Conservation (phyloP, 2,888 invertebrate genomes). For the Perizoma affinitatum region DNA sequence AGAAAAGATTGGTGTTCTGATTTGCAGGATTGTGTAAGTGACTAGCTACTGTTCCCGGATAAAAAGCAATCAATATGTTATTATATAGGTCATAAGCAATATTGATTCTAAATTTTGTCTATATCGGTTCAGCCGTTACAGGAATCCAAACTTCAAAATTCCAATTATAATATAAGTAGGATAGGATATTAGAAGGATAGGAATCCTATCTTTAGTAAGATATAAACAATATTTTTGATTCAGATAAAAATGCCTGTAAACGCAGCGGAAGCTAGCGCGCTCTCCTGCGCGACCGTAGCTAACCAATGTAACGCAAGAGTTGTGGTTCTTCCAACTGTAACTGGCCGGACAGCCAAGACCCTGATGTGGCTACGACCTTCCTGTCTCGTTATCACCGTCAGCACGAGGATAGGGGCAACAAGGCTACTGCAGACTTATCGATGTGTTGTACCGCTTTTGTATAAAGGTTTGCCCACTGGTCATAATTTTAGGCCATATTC, state of each 20-base stretch:
- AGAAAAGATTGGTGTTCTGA: too few species aligned
- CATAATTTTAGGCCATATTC: too few species aligned
- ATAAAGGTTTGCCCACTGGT: slow-evolving; percentile 53
- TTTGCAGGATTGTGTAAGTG: too few species aligned
- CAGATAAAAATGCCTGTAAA: slow-evolving; percentile 62
- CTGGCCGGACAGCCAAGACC: slow-evolving; percentile 83
- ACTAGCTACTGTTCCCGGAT: too few species aligned
- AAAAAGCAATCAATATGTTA: too few species aligned
- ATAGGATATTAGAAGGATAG: too few species aligned
- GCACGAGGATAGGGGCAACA: slow-evolving; percentile 80
- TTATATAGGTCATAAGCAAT: background rate
- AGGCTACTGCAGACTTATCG: slow-evolving; percentile 85
- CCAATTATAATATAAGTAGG: too few species aligned
- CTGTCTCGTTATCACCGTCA: slow-evolving; percentile 87
- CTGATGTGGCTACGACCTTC: slow-evolving; percentile 85
- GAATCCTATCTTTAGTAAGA: too few species aligned
- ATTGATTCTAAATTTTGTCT: too few species aligned
- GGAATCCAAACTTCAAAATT: too few species aligned
- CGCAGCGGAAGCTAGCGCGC: slow-evolving; percentile 63
- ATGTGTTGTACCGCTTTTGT: slow-evolving; percentile 85
- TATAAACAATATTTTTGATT: slow-evolving; percentile 1
- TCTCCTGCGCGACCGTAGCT: slow-evolving; percentile 56
- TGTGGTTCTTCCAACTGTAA: slow-evolving; percentile 86
- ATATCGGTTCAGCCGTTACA: too few species aligned
- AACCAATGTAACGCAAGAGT: slow-evolving; percentile 64